A percentile compares a stretch with the other conserved stretches of the same genome.
Conservation (phyloP, 2,113 vertebrate genomes). For the Potamarius usumacintae region DNA sequence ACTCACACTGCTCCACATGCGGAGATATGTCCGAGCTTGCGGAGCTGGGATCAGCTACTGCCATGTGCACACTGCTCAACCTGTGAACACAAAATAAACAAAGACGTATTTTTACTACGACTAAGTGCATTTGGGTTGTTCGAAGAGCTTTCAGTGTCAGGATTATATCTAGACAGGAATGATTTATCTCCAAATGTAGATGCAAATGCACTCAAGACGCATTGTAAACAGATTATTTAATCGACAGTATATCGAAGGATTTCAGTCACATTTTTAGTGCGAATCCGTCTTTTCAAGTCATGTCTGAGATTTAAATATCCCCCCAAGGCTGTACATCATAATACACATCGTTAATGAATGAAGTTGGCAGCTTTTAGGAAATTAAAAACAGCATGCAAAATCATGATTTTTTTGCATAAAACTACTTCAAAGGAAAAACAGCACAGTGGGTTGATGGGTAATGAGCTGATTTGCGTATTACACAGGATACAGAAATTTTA, state of each 20-base stretch:
- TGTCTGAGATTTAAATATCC: not conserved
- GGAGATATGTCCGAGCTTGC: slow-evolving; percentile 67
- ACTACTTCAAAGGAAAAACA: not conserved
- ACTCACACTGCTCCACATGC: slow-evolving; percentile 88
- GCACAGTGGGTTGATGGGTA: not conserved
- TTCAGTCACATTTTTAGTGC: not conserved
- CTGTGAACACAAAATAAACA: slow-evolving; percentile 62
- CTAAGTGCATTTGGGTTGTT: not conserved
- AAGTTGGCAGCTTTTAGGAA: not conserved
- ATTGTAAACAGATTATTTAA: not conserved
- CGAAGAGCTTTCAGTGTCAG: not conserved
- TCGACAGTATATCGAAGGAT: not conserved
- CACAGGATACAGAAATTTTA: not conserved
- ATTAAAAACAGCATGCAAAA: not conserved
- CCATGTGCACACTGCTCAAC: slow-evolving; percentile 80
- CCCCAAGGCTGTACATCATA: not conserved
- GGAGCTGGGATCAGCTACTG: slow-evolving; percentile 72
- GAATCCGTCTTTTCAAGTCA: not conserved
- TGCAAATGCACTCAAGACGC: not conserved
- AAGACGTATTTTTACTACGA: not conserved
- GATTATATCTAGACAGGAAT: not conserved
- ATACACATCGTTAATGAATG: not conserved
- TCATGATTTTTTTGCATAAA: not conserved
- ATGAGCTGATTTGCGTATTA: not conserved
- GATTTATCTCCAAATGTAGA: not conserved